phyloP scores from a whole-genome alignment of 2,113 vertebrate genomes.

The Pachyramphus minor region DNA sequence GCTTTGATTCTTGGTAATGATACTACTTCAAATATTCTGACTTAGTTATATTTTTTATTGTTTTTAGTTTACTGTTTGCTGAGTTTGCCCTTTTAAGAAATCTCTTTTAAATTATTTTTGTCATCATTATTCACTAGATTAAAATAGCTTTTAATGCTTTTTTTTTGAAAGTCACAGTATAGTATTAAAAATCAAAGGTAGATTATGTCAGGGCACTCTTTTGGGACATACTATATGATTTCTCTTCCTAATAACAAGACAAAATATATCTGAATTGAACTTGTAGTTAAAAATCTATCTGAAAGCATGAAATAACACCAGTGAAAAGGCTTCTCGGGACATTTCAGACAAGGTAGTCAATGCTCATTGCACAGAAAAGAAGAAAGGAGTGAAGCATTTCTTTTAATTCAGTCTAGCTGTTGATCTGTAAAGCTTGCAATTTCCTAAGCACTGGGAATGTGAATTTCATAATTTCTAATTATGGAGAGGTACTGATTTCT shows the following conservation, averaged over 20 bases:
- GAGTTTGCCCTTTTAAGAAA: background rate
- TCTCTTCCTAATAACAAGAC: background rate
- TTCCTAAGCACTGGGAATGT: background rate
- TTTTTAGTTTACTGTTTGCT: background rate
- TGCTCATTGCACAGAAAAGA: background rate
- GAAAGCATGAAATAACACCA: background rate
- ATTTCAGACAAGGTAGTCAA: background rate
- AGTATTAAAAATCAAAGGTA: background rate
- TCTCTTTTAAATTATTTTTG: background rate
- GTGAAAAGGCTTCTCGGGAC: background rate
- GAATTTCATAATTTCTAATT: background rate
- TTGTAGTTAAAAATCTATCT: background rate
- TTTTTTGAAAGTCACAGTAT: background rate
- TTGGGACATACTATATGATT: background rate
- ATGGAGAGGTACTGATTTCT: background rate
- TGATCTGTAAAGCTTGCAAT: background rate
- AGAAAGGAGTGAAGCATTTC: background rate
- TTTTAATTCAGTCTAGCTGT: background rate
- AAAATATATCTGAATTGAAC: background rate
- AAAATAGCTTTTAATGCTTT: conserved; percentile 15
- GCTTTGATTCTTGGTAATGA: background rate
- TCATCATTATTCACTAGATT: conserved; percentile 16
- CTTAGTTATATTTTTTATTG: background rate
- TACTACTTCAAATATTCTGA: background rate
- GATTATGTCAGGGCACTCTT: background rate